Evolutionary conservation across 2,113 vertebrate genomes (phyloP).

Genomic region (Apodemus speciosus): DNA sequence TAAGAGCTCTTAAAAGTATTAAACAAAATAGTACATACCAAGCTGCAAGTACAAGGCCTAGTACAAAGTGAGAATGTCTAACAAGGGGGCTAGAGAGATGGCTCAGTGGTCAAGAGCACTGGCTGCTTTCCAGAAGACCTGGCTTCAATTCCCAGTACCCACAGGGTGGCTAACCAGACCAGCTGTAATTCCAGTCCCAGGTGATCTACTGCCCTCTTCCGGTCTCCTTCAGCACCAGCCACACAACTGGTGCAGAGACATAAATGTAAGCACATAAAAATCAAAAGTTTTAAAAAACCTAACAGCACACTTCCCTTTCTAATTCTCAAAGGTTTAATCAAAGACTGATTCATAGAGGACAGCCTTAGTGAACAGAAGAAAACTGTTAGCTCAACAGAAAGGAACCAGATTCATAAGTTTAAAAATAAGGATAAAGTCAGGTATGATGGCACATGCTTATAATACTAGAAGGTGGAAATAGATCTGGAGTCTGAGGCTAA

Average conservation of each 20-base stretch:
- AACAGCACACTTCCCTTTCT: not conserved
- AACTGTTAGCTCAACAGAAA: slow-evolving; percentile 25
- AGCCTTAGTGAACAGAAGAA: not conserved
- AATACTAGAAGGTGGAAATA: not conserved
- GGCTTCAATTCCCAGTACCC: not conserved
- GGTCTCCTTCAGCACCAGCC: not conserved
- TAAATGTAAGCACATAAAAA: not conserved
- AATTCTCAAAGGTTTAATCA: slow-evolving; percentile 49
- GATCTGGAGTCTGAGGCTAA: not conserved
- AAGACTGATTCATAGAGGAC: slow-evolving; percentile 45
- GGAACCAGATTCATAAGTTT: not conserved
- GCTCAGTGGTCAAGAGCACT: not conserved
- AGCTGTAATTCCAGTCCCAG: not conserved
- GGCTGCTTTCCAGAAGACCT: not conserved
- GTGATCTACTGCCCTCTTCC: not conserved
- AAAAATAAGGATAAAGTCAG: slow-evolving; percentile 22
- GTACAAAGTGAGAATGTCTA: not conserved
- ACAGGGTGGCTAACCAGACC: not conserved
- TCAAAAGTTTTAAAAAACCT: not conserved
- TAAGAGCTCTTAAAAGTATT: slow-evolving; percentile 35
- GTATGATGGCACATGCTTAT: not conserved
- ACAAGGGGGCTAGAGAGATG: not conserved
- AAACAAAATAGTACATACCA: slow-evolving; percentile 43
- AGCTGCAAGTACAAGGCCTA: slow-evolving; percentile 20
- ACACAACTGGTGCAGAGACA: not conserved